Base-by-base conservation (phyloP, 2,113 vertebrate species). In the Recurvirostra avosetta region DNA sequence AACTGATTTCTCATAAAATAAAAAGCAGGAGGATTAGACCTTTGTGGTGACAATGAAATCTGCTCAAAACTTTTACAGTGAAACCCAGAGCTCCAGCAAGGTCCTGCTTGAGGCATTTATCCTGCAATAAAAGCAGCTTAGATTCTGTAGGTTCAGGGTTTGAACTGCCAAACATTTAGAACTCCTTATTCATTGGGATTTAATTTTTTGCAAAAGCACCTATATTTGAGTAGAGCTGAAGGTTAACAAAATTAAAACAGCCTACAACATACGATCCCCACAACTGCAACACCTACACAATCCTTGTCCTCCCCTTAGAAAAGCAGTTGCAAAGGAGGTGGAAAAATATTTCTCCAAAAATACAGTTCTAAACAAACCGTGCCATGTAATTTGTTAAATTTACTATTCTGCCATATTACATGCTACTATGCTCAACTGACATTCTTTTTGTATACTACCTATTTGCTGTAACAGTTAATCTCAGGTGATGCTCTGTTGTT, bases 1-100 rank as follows among this genome's bases (percentile, higher is more conserved):
- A 96, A 95, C 90, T 70, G 73, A 92, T 96, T 89, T 96, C 72
- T 77, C 83, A 81, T 86, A 58, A 94, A 84, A 94, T 88, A 78
- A 92, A 93, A 96, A 89, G 83, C 76, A 92, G 68, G 80, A 87
- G 59, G 96, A 95, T 94, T 92, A 96, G 76, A 94, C 83, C 49
- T 94, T 91, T 94, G 88, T 85, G 72, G 40, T 78, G 86, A 84
- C 83, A 84, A 94, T 84, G 88, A 96, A 91, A 96, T 90, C 76
- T 78, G 56, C 40, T 78, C 76, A 86, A n/a, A 95, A 89, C 91
- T 91, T 84, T 47, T 49, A 63, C 65, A 74, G 62, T 27, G 68
- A 96, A 92, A 78, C 65, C 55, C 61, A 72, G 77, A 85, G 79
- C 72, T 78, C 27, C 25, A 71, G n/a, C 4, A 3, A 88, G 72